A percentile compares a stretch with the other conserved stretches of the same genome.
These are phyloP conservation scores for Chlamydotis undulata DNA, from an alignment of 2,113 vertebrate genomes.

Conservation along the genomic window DNA sequence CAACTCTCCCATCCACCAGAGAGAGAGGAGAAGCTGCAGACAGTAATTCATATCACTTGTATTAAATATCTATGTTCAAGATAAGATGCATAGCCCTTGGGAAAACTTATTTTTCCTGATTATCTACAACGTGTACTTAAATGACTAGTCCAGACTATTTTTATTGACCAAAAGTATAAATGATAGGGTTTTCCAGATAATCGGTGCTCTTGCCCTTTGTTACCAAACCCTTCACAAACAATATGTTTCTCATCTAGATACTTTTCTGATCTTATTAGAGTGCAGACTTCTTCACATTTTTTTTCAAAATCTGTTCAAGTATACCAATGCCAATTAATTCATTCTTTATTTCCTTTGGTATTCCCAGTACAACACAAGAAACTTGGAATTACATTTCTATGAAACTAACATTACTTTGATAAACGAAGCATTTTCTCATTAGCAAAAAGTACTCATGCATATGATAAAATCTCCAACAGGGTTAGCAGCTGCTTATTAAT, in stretches of 20 bases:
- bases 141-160: background rate
- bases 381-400: slow-evolving; percentile 51
- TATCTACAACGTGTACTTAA: background rate
- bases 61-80: background rate
- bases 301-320: background rate
- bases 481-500: slow-evolving; percentile 70
- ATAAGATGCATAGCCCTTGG: background rate
- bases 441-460: slow-evolving; percentile 59
- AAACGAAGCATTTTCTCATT: slow-evolving; percentile 70
- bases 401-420: slow-evolving; percentile 60
- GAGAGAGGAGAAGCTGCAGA: background rate
- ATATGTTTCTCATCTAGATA: background rate
- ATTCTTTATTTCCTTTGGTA: background rate
- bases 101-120: background rate
- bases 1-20: background rate
- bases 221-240: background rate
- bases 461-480: slow-evolving; percentile 55
- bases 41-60: background rate
- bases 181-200: background rate
- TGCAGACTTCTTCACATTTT: background rate
- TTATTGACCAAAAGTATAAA: background rate
- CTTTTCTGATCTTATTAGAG: background rate
- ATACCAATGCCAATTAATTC: background rate
- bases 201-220: background rate
- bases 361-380: background rate